phyloP scores from a whole-genome alignment of 2,797 vertebrate species.

The Synanceia verrucosa region DNA sequence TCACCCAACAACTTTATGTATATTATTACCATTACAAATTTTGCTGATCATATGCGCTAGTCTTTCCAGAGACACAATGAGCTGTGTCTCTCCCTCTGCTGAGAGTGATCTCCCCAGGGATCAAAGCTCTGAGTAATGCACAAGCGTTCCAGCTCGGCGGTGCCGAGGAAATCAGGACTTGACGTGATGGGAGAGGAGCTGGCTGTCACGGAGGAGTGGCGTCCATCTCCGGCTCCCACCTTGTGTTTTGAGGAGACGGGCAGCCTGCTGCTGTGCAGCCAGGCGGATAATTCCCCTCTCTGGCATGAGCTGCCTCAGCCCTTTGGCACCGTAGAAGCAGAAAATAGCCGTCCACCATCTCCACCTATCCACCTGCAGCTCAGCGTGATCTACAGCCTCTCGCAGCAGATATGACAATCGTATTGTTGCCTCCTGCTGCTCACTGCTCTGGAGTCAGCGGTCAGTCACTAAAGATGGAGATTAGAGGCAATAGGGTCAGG shows the following conservation, averaged over 20 bases:
- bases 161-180: conserved; percentile 18
- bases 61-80: not conserved
- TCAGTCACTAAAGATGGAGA: conserved; percentile 36
- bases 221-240: conserved; percentile 24
- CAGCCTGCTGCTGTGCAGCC: conserved; percentile 53
- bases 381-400: conserved; percentile 58
- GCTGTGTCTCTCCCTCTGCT: conserved; percentile 1
- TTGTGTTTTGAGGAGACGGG: conserved; percentile 43
- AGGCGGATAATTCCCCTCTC: conserved; percentile 70
- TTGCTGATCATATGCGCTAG: not conserved
- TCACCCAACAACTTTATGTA: not conserved
- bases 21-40: not conserved
- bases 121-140: conserved; percentile 51
- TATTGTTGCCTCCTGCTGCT: conserved; percentile 29
- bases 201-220: conserved; percentile 27
- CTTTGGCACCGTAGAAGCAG: conserved; percentile 40
- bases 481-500: conserved; percentile 25
- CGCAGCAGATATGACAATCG: conserved; percentile 34
- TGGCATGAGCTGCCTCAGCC: conserved; percentile 42
- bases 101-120: conserved; percentile 28
- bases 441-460: conserved; percentile 27
- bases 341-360: conserved; percentile 30
- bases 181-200: conserved; percentile 34
- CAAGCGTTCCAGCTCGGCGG: conserved; percentile 11
- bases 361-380: conserved; percentile 60